Evolutionary conservation across 2,888 invertebrate genomes (phyloP).

Genomic region (Parascotia fuliginaria): DNA sequence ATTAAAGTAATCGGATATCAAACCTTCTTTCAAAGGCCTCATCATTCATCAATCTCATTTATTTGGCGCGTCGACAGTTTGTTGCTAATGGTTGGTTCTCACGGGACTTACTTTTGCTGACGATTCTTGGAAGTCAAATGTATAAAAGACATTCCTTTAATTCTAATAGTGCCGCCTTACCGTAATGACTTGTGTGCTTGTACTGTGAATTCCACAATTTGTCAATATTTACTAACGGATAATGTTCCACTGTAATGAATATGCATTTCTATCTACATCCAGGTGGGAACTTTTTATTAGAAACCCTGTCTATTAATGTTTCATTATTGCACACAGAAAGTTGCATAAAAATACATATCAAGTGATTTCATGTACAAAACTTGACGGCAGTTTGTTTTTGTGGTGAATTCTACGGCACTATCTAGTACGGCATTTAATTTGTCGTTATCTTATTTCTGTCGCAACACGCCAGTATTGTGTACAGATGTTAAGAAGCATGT

Average conservation of each 20-base stretch:
- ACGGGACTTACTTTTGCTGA: constrained; percentile 49
- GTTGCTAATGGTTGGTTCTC: constrained; percentile 48
- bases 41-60: constrained; percentile 20
- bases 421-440: too few relatives aligned
- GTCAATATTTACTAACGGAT: constrained; percentile 38
- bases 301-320: background rate
- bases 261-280: background rate
- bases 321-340: too few relatives aligned
- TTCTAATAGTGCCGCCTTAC: constrained; percentile 36
- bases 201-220: constrained; percentile 26
- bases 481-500: too few relatives aligned
- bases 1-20: background rate
- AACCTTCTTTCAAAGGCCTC: constrained; percentile 6
- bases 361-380: too few relatives aligned
- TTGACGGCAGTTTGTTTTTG: too few relatives aligned
- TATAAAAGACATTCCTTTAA: constrained; percentile 40
- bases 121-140: constrained; percentile 52
- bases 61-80: constrained; percentile 33
- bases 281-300: background rate
- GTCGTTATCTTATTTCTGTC: too few relatives aligned
- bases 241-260: constrained; percentile 12
- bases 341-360: too few relatives aligned
- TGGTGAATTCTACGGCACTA: too few relatives aligned
- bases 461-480: too few relatives aligned
- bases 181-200: constrained; percentile 15